Evolutionary conservation across 2,797 vertebrate genomes (phyloP).

Genomic region (Cuculus canorus): DNA sequence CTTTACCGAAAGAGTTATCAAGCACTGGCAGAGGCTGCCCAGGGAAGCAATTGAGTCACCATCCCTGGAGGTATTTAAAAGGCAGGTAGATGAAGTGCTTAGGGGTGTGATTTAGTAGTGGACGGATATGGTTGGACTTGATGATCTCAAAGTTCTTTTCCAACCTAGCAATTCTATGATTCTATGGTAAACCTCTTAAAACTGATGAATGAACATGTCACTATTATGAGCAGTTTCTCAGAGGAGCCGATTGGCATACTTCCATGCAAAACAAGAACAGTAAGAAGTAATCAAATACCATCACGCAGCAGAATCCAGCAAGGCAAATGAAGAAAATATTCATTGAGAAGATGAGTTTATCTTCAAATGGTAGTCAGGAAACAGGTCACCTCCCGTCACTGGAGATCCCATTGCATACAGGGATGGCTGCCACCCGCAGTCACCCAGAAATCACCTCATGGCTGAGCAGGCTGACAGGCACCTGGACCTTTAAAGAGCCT

Average conservation of each 20-base stretch:
- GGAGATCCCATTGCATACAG: not conserved
- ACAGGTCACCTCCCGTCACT: not conserved
- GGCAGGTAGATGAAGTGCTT: no score
- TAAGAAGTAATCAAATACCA: not conserved
- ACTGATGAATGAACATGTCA: not conserved
- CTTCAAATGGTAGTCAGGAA: not conserved
- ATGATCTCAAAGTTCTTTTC: no score
- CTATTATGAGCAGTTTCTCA: not conserved
- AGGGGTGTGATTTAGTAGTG: no score
- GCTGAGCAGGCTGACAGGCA: not conserved
- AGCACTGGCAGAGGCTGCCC: no score
- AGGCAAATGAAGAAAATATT: not conserved
- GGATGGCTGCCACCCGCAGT: not conserved
- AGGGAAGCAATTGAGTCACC: no score
- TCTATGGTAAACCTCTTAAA: constrained; percentile 8
- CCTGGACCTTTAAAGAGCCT: not conserved
- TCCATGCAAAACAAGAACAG: not conserved
- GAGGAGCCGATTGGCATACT: not conserved
- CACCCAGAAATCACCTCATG: not conserved
- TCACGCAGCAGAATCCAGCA: not conserved
- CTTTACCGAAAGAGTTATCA: no score
- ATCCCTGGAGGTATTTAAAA: no score
- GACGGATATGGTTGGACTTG: no score
- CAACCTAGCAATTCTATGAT: no score
- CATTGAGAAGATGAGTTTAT: not conserved